Conservation (phyloP, 2,888 invertebrate species). For the Blastobasis adustella region DNA sequence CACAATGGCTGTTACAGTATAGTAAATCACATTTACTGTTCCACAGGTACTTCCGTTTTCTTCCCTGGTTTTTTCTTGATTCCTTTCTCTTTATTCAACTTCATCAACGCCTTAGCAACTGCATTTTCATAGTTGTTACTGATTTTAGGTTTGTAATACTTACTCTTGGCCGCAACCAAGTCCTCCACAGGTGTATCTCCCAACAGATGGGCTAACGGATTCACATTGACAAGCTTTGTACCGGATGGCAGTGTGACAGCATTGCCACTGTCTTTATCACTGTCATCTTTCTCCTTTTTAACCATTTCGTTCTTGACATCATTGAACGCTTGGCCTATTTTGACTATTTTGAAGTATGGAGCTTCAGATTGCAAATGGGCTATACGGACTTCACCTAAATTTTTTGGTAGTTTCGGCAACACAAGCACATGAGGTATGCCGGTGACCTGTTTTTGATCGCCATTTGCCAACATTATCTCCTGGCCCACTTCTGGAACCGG, state of each 20-base stretch:
- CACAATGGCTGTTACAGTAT: no score
- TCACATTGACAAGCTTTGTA: conserved; percentile 43
- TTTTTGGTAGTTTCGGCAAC: conserved; percentile 34
- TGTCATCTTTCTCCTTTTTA: not conserved
- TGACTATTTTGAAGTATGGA: conserved; percentile 56
- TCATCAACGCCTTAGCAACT: conserved; percentile 38
- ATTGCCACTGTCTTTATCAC: not conserved
- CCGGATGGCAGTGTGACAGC: conserved; percentile 39
- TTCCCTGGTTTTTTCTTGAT: not conserved
- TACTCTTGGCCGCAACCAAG: conserved; percentile 23
- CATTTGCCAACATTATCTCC: conserved; percentile 44
- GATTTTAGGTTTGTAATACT: conserved; percentile 36
- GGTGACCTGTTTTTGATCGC: conserved; percentile 12
- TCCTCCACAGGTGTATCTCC: conserved; percentile 30
- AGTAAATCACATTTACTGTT: not conserved
- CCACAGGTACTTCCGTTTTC: not conserved
- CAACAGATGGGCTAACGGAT: conserved; percentile 53
- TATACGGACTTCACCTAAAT: conserved; percentile 35
- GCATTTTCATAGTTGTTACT: conserved; percentile 33
- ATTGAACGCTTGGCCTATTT: conserved; percentile 32
- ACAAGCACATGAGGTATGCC: conserved; percentile 30
- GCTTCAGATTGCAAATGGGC: conserved; percentile 48
- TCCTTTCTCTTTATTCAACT: conserved; percentile 17
- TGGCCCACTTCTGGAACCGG: conserved; percentile 52
- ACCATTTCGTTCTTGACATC: not conserved